Conservation (phyloP, 2,888 invertebrate genomes). For the Mythimna lalbum region DNA sequence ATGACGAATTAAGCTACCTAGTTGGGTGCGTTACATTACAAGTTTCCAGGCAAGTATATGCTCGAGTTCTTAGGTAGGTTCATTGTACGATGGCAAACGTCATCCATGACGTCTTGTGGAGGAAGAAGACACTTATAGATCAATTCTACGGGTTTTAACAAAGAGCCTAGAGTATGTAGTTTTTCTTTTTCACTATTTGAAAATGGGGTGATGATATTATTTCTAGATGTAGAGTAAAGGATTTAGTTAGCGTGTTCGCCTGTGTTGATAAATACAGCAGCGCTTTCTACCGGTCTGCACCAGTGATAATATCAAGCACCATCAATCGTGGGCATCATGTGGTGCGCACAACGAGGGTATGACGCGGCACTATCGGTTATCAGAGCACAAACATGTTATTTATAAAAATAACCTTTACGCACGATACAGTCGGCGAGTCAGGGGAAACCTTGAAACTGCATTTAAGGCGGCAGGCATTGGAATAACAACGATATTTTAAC, state of each 20-base stretch:
- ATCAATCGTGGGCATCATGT: constrained; percentile 2
- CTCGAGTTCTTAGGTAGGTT: constrained; percentile 25
- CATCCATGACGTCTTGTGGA: constrained; percentile 42
- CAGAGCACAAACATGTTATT: constrained; percentile 76
- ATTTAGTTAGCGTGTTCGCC: background rate
- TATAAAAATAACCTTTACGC: constrained; percentile 74
- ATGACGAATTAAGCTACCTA: too few species aligned
- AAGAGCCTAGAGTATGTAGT: background rate
- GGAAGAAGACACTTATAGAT: constrained; percentile 7
- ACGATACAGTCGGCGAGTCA: constrained; percentile 67
- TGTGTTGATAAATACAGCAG: background rate
- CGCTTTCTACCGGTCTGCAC: constrained; percentile 19
- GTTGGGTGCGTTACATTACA: constrained; percentile 14
- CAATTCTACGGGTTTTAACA: constrained; percentile 14
- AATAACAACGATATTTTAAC: constrained; percentile 79
- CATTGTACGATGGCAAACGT: constrained; percentile 44
- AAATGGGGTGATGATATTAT: background rate
- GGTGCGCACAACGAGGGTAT: constrained; percentile 6
- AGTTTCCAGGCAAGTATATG: constrained; percentile 19
- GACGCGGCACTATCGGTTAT: constrained; percentile 72
- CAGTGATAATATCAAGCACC: background rate
- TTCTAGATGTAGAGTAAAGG: constrained; percentile 3
- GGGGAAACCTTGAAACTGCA: constrained; percentile 80
- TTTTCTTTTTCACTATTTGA: background rate
- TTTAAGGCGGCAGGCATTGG: constrained; percentile 80